These are phyloP conservation scores for Anguilla anguilla DNA, from an alignment of 2,797 vertebrate species.

Conservation along the genomic window DNA sequence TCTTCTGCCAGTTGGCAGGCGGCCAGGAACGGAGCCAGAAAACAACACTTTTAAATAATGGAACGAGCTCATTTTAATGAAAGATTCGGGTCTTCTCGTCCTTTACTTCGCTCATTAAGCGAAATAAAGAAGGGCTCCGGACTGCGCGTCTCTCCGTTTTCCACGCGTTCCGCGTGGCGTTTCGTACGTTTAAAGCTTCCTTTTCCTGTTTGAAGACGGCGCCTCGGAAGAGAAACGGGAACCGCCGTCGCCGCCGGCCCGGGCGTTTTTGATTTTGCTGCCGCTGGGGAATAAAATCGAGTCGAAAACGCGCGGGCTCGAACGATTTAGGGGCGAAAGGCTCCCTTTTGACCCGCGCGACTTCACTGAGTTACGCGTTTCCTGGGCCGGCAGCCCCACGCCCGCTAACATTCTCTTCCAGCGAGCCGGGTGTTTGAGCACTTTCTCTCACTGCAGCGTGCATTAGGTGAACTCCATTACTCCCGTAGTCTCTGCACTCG, in stretches of 20 bases:
- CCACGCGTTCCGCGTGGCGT: background rate
- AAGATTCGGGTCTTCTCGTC: constrained; percentile 64
- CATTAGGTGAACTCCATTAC: background rate
- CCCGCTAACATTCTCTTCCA: background rate
- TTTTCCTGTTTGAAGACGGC: background rate
- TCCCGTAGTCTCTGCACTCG: background rate
- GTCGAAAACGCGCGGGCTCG: background rate
- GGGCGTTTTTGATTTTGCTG: background rate
- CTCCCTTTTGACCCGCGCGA: background rate
- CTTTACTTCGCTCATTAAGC: constrained; percentile 46
- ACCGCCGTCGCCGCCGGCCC: background rate
- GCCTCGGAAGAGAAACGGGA: background rate
- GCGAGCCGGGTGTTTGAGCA: background rate
- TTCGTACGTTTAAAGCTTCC: background rate
- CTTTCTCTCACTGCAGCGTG: background rate
- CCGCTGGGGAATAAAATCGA: background rate
- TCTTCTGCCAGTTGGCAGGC: constrained; percentile 70
- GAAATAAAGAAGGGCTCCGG: constrained; percentile 57
- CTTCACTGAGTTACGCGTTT: background rate
- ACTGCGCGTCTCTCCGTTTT: background rate
- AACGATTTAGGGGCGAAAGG: background rate
- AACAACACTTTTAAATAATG: constrained; percentile 73
- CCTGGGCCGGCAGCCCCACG: background rate
- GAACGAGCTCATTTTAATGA: constrained; percentile 71
- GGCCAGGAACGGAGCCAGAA: constrained; percentile 66